Conservation (phyloP, 2,113 vertebrate genomes). For the Ivindomyrus marchei region DNA sequence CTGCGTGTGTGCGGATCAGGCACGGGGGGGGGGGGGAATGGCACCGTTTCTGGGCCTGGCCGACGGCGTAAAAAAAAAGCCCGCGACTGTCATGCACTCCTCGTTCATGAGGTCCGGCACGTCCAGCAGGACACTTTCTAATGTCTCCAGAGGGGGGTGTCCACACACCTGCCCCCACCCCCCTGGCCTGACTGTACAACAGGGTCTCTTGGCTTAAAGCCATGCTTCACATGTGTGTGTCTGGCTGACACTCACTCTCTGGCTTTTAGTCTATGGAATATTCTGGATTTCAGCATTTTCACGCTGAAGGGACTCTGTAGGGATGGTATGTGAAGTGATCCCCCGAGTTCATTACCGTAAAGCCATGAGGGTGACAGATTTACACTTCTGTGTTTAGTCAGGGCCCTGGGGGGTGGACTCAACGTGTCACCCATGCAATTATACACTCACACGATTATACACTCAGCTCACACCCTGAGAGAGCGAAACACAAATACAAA, state of each 20-base stretch:
- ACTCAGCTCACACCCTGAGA: not conserved
- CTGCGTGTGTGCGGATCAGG: not conserved
- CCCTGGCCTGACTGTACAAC: not conserved
- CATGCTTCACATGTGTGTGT: not conserved
- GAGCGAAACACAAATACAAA: not conserved
- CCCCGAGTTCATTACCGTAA: not conserved
- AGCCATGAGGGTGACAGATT: not conserved
- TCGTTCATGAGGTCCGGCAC: not conserved
- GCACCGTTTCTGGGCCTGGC: not conserved
- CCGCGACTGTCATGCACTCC: not conserved
- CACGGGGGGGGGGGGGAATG: not conserved
- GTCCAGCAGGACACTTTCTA: not conserved
- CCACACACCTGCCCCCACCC: not conserved
- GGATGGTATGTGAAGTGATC: not conserved
- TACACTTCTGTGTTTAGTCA: not conserved
- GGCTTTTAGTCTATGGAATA: not conserved
- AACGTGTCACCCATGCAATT: not conserved
- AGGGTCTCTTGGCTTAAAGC: not conserved
- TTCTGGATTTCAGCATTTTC: not conserved
- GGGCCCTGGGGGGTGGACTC: not conserved
- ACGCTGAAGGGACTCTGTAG: not conserved
- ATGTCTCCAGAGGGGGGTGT: not conserved
- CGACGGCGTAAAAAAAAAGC: not conserved
- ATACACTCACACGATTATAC: constrained; percentile 1
- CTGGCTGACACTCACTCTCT: not conserved